These are phyloP conservation scores for Xerus rutilus DNA, from an alignment of 2,797 vertebrate genomes.

Conservation along the genomic window DNA sequence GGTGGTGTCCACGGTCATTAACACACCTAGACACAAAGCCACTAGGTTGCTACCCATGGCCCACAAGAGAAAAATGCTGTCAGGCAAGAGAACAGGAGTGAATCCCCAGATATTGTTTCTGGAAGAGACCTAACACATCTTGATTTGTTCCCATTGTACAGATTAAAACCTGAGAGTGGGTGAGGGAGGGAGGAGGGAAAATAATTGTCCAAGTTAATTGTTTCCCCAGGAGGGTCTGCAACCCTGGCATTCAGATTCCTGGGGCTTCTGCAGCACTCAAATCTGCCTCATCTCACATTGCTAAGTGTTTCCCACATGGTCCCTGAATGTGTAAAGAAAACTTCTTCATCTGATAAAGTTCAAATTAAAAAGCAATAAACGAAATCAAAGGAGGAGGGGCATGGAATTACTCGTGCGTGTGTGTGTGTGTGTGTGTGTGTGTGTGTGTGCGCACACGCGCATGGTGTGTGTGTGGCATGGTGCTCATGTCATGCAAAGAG, in stretches of 20 bases:
- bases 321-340: neutral
- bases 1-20: neutral
- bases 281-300: neutral
- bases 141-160: neutral
- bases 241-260: neutral
- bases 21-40: neutral
- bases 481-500: neutral
- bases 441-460: neutral
- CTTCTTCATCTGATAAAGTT: neutral
- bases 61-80: neutral
- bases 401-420: too few species aligned
- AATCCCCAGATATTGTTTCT: neutral
- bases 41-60: neutral
- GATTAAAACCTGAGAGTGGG: neutral
- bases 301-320: neutral
- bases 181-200: too few species aligned
- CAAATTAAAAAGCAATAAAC: constrained; percentile 10
- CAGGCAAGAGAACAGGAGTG: neutral
- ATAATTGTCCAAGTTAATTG: neutral
- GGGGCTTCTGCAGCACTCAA: neutral
- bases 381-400: neutral
- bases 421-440: fast-evolving
- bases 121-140: neutral
- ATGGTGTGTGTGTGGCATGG: too few species aligned
- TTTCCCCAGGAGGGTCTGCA: neutral